phyloP scores from a whole-genome alignment of 1,140 invertebrate genomes.

The Hirudo medicinalis region DNA sequence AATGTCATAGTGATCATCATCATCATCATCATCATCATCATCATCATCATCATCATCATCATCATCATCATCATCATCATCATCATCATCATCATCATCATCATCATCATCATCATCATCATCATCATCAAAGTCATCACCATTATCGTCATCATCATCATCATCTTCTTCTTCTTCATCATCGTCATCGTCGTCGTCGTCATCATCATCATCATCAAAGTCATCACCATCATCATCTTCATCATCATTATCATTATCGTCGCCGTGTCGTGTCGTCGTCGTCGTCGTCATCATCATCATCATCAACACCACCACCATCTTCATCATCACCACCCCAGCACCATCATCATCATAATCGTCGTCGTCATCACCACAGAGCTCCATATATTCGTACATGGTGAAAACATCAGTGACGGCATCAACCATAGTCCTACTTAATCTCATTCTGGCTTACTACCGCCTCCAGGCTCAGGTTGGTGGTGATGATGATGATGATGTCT shows the following conservation, averaged over 20 bases:
- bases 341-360: slow-evolving; percentile 33
- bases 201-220: no score
- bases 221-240: neutral
- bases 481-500: neutral
- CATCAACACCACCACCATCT: no score
- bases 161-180: no score
- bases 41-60: slow-evolving; percentile 17
- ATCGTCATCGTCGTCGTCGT: no score
- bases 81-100: slow-evolving; percentile 16
- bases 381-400: slow-evolving; percentile 19
- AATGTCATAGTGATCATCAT: neutral
- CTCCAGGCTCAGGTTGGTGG: slow-evolving; percentile 84
- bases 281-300: neutral
- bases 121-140: neutral
- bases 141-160: neutral
- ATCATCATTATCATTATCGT: slow-evolving; percentile 10
- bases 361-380: neutral
- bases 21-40: slow-evolving; percentile 7
- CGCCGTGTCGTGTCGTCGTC: neutral
- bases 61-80: slow-evolving; percentile 18
- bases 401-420: slow-evolving; percentile 13
- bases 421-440: slow-evolving; percentile 87
- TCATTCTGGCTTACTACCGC: slow-evolving; percentile 94
- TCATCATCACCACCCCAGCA: no score
- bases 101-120: slow-evolving; percentile 17